phyloP scores from a whole-genome alignment of 2,113 vertebrate genomes.

The Rhinolophus ferrumequinum region DNA sequence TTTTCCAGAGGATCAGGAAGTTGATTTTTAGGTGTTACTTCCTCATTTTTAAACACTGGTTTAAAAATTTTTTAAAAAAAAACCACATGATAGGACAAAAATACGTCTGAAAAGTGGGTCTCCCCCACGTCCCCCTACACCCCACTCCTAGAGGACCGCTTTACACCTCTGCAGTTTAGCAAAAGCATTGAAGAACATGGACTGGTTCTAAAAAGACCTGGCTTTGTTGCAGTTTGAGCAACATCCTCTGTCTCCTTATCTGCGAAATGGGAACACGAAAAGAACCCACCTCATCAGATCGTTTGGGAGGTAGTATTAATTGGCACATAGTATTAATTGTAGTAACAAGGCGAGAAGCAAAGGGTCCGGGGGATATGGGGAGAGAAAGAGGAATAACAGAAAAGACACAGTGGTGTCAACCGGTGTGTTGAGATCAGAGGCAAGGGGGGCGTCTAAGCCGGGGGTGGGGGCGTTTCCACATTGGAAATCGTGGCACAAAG shows the following conservation, averaged over 20 bases:
- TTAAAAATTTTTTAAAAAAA: background rate
- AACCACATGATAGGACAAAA: background rate
- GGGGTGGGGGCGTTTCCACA: no score
- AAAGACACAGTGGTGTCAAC: fast-evolving
- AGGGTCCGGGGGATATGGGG: background rate
- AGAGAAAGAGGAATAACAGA: background rate
- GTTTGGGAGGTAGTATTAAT: background rate
- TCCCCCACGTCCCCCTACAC: background rate
- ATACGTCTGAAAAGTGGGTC: background rate
- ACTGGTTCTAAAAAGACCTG: background rate
- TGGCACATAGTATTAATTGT: background rate
- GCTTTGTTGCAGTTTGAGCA: background rate
- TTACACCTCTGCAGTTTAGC: background rate
- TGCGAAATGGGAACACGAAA: background rate
- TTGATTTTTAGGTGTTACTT: background rate
- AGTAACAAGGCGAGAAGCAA: no score
- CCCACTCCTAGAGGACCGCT: background rate
- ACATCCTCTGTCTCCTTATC: background rate
- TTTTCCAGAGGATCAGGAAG: background rate
- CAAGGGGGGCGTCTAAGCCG: no score
- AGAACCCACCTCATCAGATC: background rate
- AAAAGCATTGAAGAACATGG: background rate
- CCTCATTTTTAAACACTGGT: slow-evolving; percentile 32
- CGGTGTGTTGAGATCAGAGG: background rate
- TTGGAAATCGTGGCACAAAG: background rate